Evolutionary conservation across 2,797 vertebrate species (phyloP), one percentile per base, ranked within the genome.

Genomic region (Liasis olivaceus): DNA sequence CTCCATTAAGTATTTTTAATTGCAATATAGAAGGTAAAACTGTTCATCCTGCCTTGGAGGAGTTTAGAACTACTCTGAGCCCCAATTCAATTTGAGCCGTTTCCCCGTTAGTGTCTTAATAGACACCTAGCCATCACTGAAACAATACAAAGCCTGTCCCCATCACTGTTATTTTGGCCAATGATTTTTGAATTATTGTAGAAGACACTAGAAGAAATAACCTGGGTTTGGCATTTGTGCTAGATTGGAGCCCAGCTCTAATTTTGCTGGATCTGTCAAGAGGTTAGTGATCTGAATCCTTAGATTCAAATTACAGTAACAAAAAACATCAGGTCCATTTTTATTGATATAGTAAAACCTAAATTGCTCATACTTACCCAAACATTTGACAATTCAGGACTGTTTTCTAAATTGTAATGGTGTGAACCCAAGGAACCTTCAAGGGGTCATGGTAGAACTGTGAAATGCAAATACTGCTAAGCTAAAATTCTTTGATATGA

Each of bases 351-450:
- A 5, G 51, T 28, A n/a, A 47, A 58, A 88, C 14, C 0, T 0
- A 5, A 51, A 5, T 54, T 85, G 28, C 22, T 3, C 42, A 22
- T 31, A 13, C 5, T 11, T 14, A 59, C 13, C 13, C 17, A 24
- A 85, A 0, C 9, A 60, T 54, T n/a, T 63, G 31, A 51, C 0
- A 0, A 2, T 69, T 81, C 17, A 7, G 22, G 12, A 20, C 1
- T 0, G 22, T 87, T 85, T 31, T 59, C 4, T 14, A 31, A 42
- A 6, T 4, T 0, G 7, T 24, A 69, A 62, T 69, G 85, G 63
- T 56, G 2, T 8, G 4, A 0, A 17, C 3, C 14, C 7, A 89
- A 0, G 2, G 22, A 0, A 24, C 2, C 56, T 36, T 51, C 51
- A 64, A n/a, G 69, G 22, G 84, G 3, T 13, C 54, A 77, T 54